Conservation (phyloP, 2,888 invertebrate species). For the Caenorhabditis drosophilae region DNA sequence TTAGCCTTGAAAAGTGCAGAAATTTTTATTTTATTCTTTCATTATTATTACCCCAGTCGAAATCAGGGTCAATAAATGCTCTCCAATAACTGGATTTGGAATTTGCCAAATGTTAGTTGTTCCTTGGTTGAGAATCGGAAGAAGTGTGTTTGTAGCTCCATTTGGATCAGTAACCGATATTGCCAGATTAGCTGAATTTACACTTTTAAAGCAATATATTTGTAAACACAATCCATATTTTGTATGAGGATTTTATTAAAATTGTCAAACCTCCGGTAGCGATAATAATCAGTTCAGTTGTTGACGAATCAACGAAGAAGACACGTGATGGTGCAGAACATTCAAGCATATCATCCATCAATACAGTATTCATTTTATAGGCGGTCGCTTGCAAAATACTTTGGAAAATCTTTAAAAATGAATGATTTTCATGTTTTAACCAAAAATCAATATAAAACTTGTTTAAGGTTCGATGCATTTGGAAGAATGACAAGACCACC, state of each 20-base stretch:
- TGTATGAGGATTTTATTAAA: no score
- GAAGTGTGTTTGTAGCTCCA: constrained; percentile 25
- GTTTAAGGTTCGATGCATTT: constrained; percentile 4
- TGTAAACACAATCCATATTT: no score
- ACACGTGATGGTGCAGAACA: constrained; percentile 37
- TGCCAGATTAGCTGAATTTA: constrained; percentile 41
- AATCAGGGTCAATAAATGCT: constrained; percentile 40
- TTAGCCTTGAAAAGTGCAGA: constrained; percentile 10
- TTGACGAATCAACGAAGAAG: constrained; percentile 52
- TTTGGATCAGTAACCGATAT: constrained; percentile 52
- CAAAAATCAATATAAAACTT: constrained; percentile 5
- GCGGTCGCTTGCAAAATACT: constrained; percentile 42
- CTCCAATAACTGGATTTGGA: constrained; percentile 39
- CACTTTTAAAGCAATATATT: neutral
- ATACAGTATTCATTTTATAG: constrained; percentile 49
- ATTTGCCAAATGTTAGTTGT: constrained; percentile 32
- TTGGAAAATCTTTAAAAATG: constrained; percentile 29
- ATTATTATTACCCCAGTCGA: constrained; percentile 4
- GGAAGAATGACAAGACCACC: constrained; percentile 45
- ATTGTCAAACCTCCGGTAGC: constrained; percentile 46
- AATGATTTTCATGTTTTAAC: neutral
- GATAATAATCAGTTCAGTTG: constrained; percentile 46
- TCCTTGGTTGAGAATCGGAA: constrained; percentile 17
- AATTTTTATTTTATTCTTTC: neutral
- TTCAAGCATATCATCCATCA: constrained; percentile 36